Percentiles rank a stretch among this genome's conserved stretches.
phyloP scores from a whole-genome alignment of 1,140 invertebrate genomes.

The Mya arenaria region DNA sequence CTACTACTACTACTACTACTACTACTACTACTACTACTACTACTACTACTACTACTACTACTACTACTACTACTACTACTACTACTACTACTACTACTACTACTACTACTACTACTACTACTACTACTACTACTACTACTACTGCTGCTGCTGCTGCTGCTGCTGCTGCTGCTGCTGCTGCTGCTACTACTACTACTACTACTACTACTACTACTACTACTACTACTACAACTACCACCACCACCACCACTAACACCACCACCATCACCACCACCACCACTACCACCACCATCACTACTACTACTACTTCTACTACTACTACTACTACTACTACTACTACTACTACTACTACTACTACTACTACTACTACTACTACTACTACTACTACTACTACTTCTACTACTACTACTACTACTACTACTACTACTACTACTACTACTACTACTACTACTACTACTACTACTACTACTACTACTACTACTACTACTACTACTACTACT shows the following conservation, averaged over 20 bases:
- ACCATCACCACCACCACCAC: background rate
- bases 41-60: constrained; percentile 1
- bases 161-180: too few species aligned
- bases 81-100: constrained; percentile 19
- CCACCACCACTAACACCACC: background rate
- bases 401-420: constrained; percentile 8
- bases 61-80: constrained; percentile 3
- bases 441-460: constrained; percentile 2
- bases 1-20: constrained; percentile 9
- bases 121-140: constrained; percentile 14
- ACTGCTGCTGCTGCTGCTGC: too few species aligned
- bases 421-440: constrained; percentile 3
- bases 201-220: constrained; percentile 25
- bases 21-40: constrained; percentile 26
- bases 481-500: constrained; percentile 24
- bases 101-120: constrained; percentile 6
- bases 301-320: constrained; percentile 20
- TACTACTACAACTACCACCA: background rate
- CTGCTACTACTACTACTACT: constrained; percentile 18
- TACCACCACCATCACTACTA: constrained; percentile 3
- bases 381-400: constrained; percentile 10
- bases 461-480: background rate
- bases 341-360: constrained; percentile 17
- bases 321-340: constrained; percentile 16
- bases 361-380: constrained; percentile 12